phyloP scores from a whole-genome alignment of 2,797 vertebrate genomes.

The Octomys mimax region DNA sequence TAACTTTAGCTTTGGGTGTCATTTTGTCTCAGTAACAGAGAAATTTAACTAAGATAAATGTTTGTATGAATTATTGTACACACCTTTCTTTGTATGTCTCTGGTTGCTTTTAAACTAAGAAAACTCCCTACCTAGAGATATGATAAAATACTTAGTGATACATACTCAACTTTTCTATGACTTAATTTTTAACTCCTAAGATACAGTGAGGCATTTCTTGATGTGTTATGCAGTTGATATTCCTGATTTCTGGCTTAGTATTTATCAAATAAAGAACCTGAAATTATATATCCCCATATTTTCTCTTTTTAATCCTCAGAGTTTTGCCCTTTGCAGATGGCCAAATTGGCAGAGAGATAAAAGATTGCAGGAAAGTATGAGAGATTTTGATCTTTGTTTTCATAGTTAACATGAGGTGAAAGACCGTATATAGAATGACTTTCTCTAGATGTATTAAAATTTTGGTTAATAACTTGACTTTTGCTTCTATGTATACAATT shows the following conservation, averaged over 20 bases:
- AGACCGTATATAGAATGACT: background rate
- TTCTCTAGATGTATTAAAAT: background rate
- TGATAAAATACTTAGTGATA: background rate
- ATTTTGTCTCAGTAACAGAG: background rate
- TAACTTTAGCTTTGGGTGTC: background rate
- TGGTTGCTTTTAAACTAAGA: conserved; percentile 8
- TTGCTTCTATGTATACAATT: conserved; percentile 18
- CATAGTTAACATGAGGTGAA: background rate
- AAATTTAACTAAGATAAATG: background rate
- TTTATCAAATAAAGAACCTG: conserved; percentile 44
- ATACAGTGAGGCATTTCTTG: background rate
- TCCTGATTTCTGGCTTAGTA: conserved; percentile 3
- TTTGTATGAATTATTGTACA: background rate
- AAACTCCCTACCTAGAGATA: background rate
- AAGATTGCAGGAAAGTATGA: conserved; percentile 5
- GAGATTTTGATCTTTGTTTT: background rate
- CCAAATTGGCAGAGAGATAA: background rate
- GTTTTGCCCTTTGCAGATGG: background rate
- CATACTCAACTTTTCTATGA: background rate
- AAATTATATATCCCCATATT: conserved; percentile 35
- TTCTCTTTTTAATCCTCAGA: conserved; percentile 10
- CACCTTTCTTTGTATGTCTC: background rate
- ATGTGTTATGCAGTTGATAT: background rate
- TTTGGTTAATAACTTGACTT: conserved; percentile 11
- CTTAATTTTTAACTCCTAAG: conserved; percentile 25